phyloP scores from a whole-genome alignment of 2,797 vertebrate genomes.

The Sebastolobus altivelis region DNA sequence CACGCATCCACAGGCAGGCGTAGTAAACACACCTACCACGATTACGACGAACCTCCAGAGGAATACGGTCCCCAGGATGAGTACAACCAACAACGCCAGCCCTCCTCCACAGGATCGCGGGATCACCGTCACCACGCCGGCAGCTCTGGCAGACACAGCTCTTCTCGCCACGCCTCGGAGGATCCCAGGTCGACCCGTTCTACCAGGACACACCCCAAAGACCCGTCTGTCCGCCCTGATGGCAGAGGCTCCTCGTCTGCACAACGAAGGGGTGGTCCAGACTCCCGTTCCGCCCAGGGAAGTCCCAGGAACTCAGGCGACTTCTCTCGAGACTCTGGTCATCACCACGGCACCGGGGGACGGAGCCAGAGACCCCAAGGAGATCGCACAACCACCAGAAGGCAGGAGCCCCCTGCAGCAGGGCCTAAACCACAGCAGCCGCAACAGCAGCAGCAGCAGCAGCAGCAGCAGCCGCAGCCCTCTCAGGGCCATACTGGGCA shows the following conservation, averaged over 20 bases:
- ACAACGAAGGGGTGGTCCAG: conserved; percentile 88
- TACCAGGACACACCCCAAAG: conserved; percentile 91
- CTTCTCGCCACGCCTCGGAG: conserved; percentile 90
- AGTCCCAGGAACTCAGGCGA: conserved; percentile 89
- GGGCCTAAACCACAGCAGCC: conserved; percentile 81
- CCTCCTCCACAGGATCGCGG: conserved; percentile 86
- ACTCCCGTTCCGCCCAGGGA: conserved; percentile 83
- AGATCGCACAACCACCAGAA: conserved; percentile 77
- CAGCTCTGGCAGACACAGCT: conserved; percentile 90
- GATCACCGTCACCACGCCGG: conserved; percentile 94
- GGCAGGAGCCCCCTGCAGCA: conserved; percentile 81
- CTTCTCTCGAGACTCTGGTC: conserved; percentile 90
- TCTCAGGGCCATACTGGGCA: conserved; percentile 78
- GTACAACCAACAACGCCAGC: conserved; percentile 88
- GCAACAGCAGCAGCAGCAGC: conserved; percentile 77
- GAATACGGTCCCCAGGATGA: conserved; percentile 95
- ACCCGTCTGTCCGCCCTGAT: conserved; percentile 88
- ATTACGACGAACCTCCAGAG: conserved; percentile 96
- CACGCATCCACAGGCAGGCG: conserved; percentile 94
- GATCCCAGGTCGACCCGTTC: conserved; percentile 90
- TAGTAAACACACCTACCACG: conserved; percentile 94
- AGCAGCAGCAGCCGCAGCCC: conserved; percentile 79
- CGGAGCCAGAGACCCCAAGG: conserved; percentile 88
- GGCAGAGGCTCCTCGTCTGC: conserved; percentile 84
- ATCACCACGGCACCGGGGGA: conserved; percentile 88